phyloP scores from a whole-genome alignment of 2,888 invertebrate species.

The Kryphioiulus occultus region DNA sequence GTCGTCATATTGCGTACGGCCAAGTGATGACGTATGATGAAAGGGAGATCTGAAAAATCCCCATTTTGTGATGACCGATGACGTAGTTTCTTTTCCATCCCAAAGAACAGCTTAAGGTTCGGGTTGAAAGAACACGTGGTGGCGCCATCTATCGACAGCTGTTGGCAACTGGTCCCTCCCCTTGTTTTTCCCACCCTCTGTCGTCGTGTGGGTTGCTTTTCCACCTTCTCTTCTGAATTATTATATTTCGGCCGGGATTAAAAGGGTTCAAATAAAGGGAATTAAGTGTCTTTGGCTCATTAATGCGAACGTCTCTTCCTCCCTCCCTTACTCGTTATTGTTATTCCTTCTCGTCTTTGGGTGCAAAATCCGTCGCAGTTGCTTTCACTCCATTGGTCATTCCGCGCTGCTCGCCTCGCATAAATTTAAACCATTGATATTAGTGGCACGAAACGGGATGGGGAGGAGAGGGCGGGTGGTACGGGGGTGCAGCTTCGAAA shows the following conservation, averaged over 20 bases:
- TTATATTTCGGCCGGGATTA: slow-evolving; percentile 14
- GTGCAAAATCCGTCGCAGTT: background rate
- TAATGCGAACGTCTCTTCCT: background rate
- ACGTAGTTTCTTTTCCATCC: no score
- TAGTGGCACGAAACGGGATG: background rate
- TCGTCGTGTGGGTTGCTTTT: background rate
- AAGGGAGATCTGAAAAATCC: no score
- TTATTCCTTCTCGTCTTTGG: background rate
- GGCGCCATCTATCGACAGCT: no score
- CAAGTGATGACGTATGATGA: no score
- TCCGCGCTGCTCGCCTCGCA: background rate
- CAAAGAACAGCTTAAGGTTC: no score
- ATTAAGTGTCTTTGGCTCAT: slow-evolving; percentile 35
- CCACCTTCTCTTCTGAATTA: slow-evolving; percentile 12
- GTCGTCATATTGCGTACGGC: no score
- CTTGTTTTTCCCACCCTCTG: background rate
- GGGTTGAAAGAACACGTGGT: no score
- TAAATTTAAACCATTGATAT: slow-evolving; percentile 30
- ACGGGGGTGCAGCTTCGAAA: background rate
- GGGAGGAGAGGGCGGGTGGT: background rate
- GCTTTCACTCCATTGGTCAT: slow-evolving; percentile 35
- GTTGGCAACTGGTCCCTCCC: background rate
- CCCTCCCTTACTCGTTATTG: background rate
- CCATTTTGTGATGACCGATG: no score
- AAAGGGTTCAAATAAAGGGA: slow-evolving; percentile 35